A percentile compares a stretch with the other conserved stretches of the same genome.
These are phyloP conservation scores for Rhaphigaster nebulosa DNA, from an alignment of 2,888 invertebrate species.

Conservation along the genomic window DNA sequence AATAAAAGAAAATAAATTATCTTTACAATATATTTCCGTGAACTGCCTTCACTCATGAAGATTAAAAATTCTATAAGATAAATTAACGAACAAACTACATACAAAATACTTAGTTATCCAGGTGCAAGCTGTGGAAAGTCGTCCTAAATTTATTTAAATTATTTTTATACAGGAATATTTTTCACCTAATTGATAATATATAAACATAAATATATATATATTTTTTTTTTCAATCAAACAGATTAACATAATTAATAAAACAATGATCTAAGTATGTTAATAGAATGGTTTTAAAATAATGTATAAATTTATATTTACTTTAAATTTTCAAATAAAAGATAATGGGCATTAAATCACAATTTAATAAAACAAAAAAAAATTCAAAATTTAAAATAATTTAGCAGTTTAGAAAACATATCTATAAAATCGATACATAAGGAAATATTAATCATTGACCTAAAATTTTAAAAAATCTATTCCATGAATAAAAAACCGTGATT, in stretches of 20 bases:
- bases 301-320: background rate
- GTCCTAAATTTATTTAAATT: background rate
- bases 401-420: background rate
- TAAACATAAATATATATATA: background rate
- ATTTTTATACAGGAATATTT: background rate
- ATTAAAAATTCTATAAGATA: background rate
- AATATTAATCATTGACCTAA: constrained; percentile 7
- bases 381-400: background rate
- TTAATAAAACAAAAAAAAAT: background rate
- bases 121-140: background rate
- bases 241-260: background rate
- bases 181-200: background rate
- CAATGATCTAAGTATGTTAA: background rate
- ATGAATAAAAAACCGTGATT: constrained; percentile 34
- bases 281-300: background rate
- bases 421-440: constrained; percentile 10
- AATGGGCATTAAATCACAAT: background rate
- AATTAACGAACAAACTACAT: background rate
- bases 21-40: background rate
- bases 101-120: background rate
- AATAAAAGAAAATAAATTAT: background rate
- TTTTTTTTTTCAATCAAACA: background rate
- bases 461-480: constrained; percentile 6
- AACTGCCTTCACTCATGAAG: background rate
- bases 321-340: background rate